Evolutionary conservation across 2,113 vertebrate species (phyloP).

Genomic region (Merops nubicus): DNA sequence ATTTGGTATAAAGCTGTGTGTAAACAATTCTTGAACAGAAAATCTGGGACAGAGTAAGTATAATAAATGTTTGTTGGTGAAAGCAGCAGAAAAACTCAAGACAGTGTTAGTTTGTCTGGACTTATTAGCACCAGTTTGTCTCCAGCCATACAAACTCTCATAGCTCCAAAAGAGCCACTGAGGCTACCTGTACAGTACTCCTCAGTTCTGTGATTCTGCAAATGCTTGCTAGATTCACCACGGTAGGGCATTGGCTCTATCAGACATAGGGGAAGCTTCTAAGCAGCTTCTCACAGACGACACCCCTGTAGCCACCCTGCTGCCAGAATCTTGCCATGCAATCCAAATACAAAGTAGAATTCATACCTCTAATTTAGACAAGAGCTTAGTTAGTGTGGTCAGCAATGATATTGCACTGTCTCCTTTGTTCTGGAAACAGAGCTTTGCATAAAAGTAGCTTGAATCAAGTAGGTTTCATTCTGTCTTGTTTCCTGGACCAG

Average conservation of each 20-base stretch:
- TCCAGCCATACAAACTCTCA: not conserved
- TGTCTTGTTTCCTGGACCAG: not conserved
- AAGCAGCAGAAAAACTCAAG: not conserved
- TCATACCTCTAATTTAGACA: not conserved
- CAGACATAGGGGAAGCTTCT: not conserved
- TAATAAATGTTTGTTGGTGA: not conserved
- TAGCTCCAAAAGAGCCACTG: not conserved
- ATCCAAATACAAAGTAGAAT: not conserved
- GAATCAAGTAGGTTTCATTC: not conserved
- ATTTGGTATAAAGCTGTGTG: not conserved
- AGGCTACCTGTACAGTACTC: not conserved
- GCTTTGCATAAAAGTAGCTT: not conserved
- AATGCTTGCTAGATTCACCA: not conserved
- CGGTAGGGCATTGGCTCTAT: fast-evolving
- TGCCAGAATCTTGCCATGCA: not conserved
- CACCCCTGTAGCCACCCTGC: not conserved
- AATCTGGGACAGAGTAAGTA: not conserved
- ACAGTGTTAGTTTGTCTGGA: not conserved
- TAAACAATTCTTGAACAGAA: not conserved
- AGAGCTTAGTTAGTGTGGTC: not conserved
- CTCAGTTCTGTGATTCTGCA: not conserved
- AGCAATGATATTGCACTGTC: not conserved
- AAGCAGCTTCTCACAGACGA: not conserved
- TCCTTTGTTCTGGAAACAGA: not conserved
- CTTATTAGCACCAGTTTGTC: not conserved